Evolutionary conservation across 1,140 invertebrate species (phyloP).

Genomic region (Saccostrea echinata): DNA sequence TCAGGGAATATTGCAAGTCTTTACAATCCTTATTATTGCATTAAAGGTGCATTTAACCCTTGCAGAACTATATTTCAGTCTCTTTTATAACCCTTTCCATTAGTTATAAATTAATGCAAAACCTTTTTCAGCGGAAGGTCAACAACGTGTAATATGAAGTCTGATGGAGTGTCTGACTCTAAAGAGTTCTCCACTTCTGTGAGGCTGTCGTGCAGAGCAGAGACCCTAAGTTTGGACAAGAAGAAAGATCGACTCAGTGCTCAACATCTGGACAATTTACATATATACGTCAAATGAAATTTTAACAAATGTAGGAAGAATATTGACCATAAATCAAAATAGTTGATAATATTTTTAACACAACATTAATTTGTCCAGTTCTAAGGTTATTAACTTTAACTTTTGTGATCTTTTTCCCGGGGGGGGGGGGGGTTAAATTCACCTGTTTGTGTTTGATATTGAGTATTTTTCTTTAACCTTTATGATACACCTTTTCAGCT

Average conservation of each 20-base stretch:
- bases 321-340: not conserved
- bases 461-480: not conserved
- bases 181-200: not conserved
- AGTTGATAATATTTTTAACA: not conserved
- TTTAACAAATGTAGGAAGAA: not conserved
- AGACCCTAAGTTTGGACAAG: not conserved
- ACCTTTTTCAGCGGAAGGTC: not conserved
- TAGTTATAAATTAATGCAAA: not conserved
- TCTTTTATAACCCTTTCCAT: too few relatives aligned
- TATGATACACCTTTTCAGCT: not conserved
- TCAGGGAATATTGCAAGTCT: too few relatives aligned
- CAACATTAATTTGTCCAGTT: not conserved
- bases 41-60: too few relatives aligned
- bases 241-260: not conserved
- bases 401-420: too few relatives aligned
- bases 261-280: not conserved
- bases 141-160: not conserved
- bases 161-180: not conserved
- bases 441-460: not conserved
- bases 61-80: too few relatives aligned
- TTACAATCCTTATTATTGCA: too few relatives aligned
- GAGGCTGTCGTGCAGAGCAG: not conserved
- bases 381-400: too few relatives aligned
- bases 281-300: not conserved
- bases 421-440: too few relatives aligned